Conservation (phyloP, 2,888 invertebrate genomes). For the Lithosia quadra region DNA sequence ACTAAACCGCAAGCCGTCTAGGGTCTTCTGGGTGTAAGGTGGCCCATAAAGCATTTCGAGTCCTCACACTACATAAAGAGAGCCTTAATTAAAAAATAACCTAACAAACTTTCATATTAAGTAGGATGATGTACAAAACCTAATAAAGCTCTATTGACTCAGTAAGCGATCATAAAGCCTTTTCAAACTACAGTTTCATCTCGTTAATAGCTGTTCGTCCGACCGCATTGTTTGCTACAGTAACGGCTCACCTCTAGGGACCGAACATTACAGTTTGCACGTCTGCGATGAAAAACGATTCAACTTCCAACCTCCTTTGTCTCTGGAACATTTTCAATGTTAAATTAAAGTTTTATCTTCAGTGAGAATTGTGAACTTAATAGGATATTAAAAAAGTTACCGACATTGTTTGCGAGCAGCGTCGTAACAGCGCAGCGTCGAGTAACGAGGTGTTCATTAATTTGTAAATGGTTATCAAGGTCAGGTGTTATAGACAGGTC, state of each 20-base stretch:
- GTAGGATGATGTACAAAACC: not conserved
- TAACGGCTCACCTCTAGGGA: not conserved
- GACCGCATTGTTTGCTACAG: not conserved
- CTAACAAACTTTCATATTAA: too few species aligned
- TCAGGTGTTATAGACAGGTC: not conserved
- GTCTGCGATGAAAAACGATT: conserved; percentile 4
- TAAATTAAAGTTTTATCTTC: conserved; percentile 3
- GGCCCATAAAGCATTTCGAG: too few species aligned
- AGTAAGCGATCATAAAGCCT: not conserved
- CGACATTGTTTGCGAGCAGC: not conserved
- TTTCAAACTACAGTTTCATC: not conserved
- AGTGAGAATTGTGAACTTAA: not conserved
- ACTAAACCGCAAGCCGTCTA: too few species aligned
- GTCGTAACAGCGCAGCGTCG: not conserved
- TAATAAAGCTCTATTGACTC: not conserved
- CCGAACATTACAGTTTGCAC: not conserved
- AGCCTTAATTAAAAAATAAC: too few species aligned
- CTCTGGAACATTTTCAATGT: not conserved
- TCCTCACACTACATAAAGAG: too few species aligned
- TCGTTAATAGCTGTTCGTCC: not conserved
- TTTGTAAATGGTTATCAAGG: not conserved
- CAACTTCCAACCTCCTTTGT: not conserved
- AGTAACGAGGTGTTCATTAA: not conserved
- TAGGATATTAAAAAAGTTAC: not conserved
- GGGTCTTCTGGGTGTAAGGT: too few species aligned